These are phyloP conservation scores for Lepidurus arcticus DNA, from an alignment of 1,140 invertebrate genomes.

Conservation along the genomic window DNA sequence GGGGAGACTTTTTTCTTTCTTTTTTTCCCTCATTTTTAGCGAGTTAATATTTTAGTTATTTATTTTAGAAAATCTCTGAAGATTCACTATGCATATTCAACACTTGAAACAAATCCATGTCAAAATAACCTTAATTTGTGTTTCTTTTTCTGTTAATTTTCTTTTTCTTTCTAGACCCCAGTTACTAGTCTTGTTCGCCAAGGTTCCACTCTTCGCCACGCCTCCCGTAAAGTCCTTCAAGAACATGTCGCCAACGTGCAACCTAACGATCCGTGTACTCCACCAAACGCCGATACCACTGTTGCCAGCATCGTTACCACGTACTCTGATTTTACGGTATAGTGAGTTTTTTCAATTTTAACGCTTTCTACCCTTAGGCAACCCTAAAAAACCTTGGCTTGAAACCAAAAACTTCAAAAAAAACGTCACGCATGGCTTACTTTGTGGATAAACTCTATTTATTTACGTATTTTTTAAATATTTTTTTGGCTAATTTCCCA, in stretches of 20 bases:
- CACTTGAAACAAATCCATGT: too few species aligned
- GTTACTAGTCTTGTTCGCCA: neutral
- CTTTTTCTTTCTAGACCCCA: neutral
- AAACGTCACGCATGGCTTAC: too few species aligned
- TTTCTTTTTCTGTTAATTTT: too few species aligned
- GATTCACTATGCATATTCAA: too few species aligned
- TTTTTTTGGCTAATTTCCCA: too few species aligned
- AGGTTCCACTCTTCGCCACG: neutral
- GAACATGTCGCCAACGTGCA: neutral
- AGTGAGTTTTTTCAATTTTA: neutral
- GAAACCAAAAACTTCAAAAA: neutral
- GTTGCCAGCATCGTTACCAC: neutral
- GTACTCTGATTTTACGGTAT: slow-evolving; percentile 15
- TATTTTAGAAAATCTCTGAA: too few species aligned
- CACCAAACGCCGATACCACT: neutral
- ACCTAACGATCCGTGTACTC: neutral
- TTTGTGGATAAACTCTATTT: too few species aligned
- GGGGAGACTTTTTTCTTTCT: too few species aligned
- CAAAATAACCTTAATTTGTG: neutral
- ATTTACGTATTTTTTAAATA: too few species aligned
- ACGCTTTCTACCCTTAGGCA: neutral
- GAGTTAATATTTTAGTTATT: too few species aligned
- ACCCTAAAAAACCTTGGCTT: neutral
- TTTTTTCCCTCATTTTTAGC: too few species aligned
- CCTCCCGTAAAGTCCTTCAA: neutral